Conservation (phyloP, 2,113 vertebrate genomes). For the Artemisiospiza belli region DNA sequence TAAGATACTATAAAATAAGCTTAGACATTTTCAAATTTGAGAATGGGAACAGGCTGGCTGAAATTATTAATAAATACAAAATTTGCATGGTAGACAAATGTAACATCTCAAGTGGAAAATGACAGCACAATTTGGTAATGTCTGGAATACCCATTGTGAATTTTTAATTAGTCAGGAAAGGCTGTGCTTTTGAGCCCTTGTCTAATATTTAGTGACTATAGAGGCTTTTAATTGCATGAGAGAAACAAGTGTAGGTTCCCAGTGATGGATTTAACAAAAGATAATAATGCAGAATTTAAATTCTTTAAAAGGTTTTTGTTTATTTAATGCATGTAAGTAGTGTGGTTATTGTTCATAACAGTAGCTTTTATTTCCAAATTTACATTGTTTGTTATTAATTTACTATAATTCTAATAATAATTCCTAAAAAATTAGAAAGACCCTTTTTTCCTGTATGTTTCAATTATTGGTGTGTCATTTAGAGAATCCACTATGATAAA, state of each 20-base stretch:
- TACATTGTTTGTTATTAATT: not conserved
- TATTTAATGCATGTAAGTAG: not conserved
- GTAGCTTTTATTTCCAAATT: not conserved
- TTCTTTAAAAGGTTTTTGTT: not conserved
- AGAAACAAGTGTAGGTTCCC: not conserved
- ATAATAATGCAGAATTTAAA: not conserved
- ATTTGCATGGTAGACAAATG: not conserved
- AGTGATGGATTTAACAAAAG: not conserved
- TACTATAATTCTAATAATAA: not conserved
- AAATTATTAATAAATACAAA: not conserved
- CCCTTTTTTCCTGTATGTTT: not conserved
- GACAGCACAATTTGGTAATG: not conserved
- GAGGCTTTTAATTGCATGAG: not conserved
- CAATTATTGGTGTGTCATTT: not conserved
- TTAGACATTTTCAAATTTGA: not conserved
- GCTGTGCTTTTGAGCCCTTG: not conserved
- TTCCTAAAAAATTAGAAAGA: not conserved
- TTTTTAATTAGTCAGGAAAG: slow-evolving; percentile 1
- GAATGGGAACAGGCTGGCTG: not conserved
- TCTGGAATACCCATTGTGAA: not conserved
- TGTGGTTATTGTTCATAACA: not conserved
- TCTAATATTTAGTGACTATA: not conserved
- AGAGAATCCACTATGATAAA: not conserved
- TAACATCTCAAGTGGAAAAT: not conserved
- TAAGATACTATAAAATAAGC: not conserved